phyloP scores from a whole-genome alignment of 2,113 vertebrate genomes.

The Chloropsis cyanopogon region DNA sequence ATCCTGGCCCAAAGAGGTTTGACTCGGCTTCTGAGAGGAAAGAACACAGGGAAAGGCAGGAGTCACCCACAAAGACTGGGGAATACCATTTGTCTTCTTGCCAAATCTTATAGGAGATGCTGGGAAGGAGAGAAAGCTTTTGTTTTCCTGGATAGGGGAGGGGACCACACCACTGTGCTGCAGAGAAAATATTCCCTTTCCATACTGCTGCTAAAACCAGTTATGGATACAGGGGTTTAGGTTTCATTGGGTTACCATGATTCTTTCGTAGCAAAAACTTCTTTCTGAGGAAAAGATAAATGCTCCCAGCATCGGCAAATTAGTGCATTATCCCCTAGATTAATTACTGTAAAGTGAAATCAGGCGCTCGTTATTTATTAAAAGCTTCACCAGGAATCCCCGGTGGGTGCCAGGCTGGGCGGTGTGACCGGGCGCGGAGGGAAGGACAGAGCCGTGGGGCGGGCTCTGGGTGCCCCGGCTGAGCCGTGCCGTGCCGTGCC shows the following conservation, averaged over 20 bases:
- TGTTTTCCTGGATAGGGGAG: neutral
- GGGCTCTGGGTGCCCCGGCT: neutral
- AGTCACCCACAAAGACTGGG: neutral
- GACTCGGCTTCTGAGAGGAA: neutral
- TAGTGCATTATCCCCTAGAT: neutral
- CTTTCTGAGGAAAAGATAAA: slow-evolving; percentile 1
- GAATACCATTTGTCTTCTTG: neutral
- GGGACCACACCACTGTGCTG: neutral
- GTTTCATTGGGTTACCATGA: neutral
- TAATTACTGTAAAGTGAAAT: slow-evolving; percentile 47
- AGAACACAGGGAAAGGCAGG: neutral
- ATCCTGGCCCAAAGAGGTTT: neutral
- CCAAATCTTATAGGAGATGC: neutral
- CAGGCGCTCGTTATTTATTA: slow-evolving; percentile 25
- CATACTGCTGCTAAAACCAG: neutral
- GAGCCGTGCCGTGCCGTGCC: neutral
- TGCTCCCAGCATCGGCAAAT: neutral
- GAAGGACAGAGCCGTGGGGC: neutral
- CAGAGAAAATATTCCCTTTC: neutral
- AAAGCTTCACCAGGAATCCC: neutral
- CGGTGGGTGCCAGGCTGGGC: neutral
- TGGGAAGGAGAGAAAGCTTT: neutral
- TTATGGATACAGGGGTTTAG: neutral
- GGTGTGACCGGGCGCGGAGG: neutral
- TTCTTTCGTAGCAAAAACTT: neutral